Evolutionary conservation across 2,888 invertebrate genomes (phyloP), one percentile per base, ranked within the genome.

Genomic region (Trissoscelio sp.): DNA sequence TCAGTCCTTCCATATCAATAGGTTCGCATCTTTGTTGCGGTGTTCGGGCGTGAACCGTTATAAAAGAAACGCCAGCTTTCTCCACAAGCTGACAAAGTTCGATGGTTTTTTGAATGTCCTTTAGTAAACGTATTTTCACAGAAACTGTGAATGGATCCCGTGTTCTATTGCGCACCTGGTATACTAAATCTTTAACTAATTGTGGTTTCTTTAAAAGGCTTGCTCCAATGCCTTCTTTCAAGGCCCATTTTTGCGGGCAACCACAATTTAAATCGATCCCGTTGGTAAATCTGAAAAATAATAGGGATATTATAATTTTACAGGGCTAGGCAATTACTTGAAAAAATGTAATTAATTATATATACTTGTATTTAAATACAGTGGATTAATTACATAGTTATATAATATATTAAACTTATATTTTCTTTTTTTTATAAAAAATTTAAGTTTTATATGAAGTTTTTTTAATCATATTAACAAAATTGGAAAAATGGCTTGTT

Each of bases 191-290:
- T 83, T 94, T 94, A 3, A 99, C 94, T 7, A 95, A 87, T 88
- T 99, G 96, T 4, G 99, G 98, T 84, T 96, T 95, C 7, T 94
- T 94, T 16, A 99, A 91, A 83, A 99, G 92, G 77, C 95, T 94
- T 87, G 96, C 96, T 0, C 99, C 99, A 89, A 97, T 96, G 2
- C 97, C 97, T 89, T 97, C 96, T 84, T 96, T 94, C 92, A 97
- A 95, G 0, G 98, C 98, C 98, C 98, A 99, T 84, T 95, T 93
- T 92, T 99, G 99, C 0, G 99, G 99, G 87, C 99, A 99, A 0
- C 99, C 99, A 92, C 99, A 99, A 90, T 99, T 99, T 34, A 99
- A 92, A 92, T 99, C 99, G 1, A 98, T 96, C 4, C 99, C 99
- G 92, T 97, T 96, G 67, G 96, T 95, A 92, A 95, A 96, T 11